Base-by-base conservation (phyloP, 2,797 vertebrate species). In the Tarsius wallacei region DNA sequence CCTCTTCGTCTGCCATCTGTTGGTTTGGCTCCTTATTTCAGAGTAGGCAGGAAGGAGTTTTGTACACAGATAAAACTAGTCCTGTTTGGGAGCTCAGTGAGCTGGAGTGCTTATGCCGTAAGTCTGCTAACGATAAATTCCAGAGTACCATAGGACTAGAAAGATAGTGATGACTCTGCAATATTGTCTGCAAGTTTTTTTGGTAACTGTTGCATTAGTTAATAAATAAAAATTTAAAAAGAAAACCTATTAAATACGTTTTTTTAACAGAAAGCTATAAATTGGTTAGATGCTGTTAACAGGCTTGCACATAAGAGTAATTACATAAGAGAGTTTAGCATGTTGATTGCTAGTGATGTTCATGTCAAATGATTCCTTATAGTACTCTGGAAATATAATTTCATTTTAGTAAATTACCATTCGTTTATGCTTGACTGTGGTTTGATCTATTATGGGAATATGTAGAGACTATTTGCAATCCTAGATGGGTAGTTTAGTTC, bases 1-100 rank as follows among this genome's bases (percentile, higher is more conserved):
- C 77, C 63, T 83, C 70, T 78, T 74, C 51, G 17, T 92, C 63
- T 97, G 80, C 81, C 84, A 90, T 97, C 95, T 97, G 97, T 96
- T 93, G 53, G 71, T 63, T 96, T 98, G 73, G 49, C 85, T 96
- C 26, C 84, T 96, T 94, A 82, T 94, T 96, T 95, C 36, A 70
- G 74, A 95, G 36, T 70, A 90, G 88, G 70, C 80, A 97, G 73
- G 47, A 96, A 91, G 73, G 73, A 64, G 77, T 94, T 96, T 96
- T 83, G n/a, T 95, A 90, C 22, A 64, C 24, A 90, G 95, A 96
- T 97, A 96, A 97, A 96, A 88, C 63, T 90, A 82, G 68, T 85
- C 26, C 55, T 78, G n/a, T 71, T 87, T 91, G 80, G 74, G 70
- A 93, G 33, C 77, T 94, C 85, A 82, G 83, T 96, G 84, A 91